Conservation (phyloP, 1,140 invertebrate species). For the Pseudomyrmex dendroicus region DNA sequence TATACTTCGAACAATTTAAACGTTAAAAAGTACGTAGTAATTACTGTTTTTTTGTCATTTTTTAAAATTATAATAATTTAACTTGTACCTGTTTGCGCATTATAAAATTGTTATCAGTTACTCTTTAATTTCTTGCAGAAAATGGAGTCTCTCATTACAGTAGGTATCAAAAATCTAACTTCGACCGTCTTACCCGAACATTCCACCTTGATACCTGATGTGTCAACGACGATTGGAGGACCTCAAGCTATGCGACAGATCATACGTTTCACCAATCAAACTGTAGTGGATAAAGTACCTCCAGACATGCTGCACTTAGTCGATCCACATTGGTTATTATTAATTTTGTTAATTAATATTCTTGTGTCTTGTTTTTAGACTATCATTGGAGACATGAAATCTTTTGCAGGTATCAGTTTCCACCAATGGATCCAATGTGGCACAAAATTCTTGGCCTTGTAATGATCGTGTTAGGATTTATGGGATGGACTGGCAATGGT, state of each 20-base stretch:
- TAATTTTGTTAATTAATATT: slow-evolving; percentile 23
- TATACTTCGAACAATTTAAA: background rate
- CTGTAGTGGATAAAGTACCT: slow-evolving; percentile 90
- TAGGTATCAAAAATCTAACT: background rate
- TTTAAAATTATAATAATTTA: background rate
- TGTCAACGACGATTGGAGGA: slow-evolving; percentile 6
- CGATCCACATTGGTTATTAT: slow-evolving; percentile 89
- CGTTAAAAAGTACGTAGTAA: background rate
- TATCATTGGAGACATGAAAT: background rate
- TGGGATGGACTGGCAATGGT: slow-evolving; percentile 91
- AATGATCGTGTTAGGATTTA: slow-evolving; percentile 90
- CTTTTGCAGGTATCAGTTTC: slow-evolving; percentile 86
- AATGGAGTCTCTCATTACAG: slow-evolving; percentile 21
- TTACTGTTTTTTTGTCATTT: background rate
- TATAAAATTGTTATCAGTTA: background rate
- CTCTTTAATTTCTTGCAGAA: slow-evolving; percentile 9
- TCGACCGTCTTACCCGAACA: background rate
- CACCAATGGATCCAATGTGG: slow-evolving; percentile 92
- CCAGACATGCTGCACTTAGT: slow-evolving; percentile 90
- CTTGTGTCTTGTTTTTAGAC: background rate
- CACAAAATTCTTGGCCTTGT: slow-evolving; percentile 91
- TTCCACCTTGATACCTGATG: background rate
- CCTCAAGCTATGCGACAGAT: slow-evolving; percentile 58
- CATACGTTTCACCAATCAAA: slow-evolving; percentile 85
- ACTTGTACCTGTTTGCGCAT: too few relatives aligned